Evolutionary conservation across 2,113 vertebrate genomes (phyloP).

Genomic region (crab-eating macaque (Macaca fascicularis)): DNA sequence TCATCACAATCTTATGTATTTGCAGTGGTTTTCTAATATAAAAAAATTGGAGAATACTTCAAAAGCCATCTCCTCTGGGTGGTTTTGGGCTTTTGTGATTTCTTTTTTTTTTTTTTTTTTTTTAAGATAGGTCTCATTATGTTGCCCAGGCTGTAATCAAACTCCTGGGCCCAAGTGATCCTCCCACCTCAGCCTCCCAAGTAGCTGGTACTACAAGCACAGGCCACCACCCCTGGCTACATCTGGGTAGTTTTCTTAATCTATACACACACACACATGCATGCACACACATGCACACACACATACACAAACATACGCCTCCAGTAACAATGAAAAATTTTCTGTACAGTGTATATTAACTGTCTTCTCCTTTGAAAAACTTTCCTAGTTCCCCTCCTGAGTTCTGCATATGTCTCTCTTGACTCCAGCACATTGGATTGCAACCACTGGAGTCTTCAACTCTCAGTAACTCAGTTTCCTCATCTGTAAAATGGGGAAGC

Average conservation of each 20-base stretch:
- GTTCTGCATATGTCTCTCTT: neutral
- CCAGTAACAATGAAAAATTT: neutral
- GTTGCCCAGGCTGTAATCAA: too few relatives aligned
- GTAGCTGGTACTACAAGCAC: too few relatives aligned
- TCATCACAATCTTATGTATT: neutral
- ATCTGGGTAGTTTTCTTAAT: neutral
- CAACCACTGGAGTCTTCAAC: neutral
- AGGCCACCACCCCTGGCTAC: too few relatives aligned
- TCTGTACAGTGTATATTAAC: neutral
- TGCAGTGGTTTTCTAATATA: neutral
- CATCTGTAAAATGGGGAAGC: neutral
- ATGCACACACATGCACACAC: neutral
- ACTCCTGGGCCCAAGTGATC: too few relatives aligned
- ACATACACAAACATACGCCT: neutral
- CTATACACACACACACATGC: neutral
- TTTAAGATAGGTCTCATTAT: too few relatives aligned
- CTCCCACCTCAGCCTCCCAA: too few relatives aligned
- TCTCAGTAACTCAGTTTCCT: constrained; percentile 18
- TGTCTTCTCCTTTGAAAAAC: neutral
- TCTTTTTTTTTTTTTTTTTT: too few relatives aligned
- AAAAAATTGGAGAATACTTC: neutral
- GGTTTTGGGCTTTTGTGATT: neutral
- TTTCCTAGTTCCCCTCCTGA: neutral
- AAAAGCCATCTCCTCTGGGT: neutral
- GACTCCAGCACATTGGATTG: neutral